Evolutionary conservation across 2,888 invertebrate species (phyloP), one percentile per base, ranked within the genome.

Genomic region (Pachycephus smyrnensis): DNA sequence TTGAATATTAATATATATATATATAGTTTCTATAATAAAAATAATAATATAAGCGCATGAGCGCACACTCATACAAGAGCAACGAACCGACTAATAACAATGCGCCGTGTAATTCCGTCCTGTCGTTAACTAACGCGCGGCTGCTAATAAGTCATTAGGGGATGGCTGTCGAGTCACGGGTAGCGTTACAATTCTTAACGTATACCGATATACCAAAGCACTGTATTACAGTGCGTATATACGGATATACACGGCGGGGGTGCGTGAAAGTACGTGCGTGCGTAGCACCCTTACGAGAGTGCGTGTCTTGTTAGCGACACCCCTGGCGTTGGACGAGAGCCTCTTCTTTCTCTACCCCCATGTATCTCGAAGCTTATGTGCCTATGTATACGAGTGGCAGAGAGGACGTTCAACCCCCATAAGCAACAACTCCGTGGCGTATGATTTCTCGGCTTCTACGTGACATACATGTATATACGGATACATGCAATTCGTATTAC

Each of bases 291-390:
- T 88, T 86, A 84, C 40, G 83, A 87, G 86, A 86, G 85, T 86
- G 87, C 86, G 88, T 88, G 89, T 90, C 91, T 91, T 91, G 91
- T 91, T 91, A 91, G 90, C 88, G 87, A 91, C 91, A 91, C 91
- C 90, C 91, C 88, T 87, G 89, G 90, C 87, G 89, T 89, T 88
- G 89, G 86, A 89, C 88, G 88, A 90, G 89, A 88, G 88, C 86
- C 89, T 90, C 88, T 84, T 90, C 88, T 84, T 69, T 69, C n/a
- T 30, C 71, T 68, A 12, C 73, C 71, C 74, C 82, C 71, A 31
- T 71, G 71, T 12, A 71, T 32, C 71, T 2, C 32, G 31, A 71
- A 32, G 33, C 71, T 32, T 71, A 71, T 71, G 32, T 23, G 31
- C 31, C 33, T 71, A 12, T 33, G 32, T 33, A 12, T 33, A 12